Conservation (phyloP, 2,888 invertebrate genomes). For the Coenonympha glycerion region DNA sequence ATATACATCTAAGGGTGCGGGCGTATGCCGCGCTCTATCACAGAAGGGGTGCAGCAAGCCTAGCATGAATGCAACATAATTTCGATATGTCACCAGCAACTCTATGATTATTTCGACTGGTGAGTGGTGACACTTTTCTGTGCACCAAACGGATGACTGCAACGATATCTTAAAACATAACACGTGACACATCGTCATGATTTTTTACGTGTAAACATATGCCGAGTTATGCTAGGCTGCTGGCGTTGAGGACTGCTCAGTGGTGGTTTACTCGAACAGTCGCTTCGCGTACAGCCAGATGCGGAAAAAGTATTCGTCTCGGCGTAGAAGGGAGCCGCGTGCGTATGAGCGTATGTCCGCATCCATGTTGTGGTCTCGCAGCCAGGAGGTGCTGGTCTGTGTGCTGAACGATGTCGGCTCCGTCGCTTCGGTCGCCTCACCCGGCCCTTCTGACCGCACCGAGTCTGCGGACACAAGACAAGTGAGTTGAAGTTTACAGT, state of each 20-base stretch:
- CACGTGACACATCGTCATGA: too few relatives aligned
- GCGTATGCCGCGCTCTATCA: constrained; percentile 7
- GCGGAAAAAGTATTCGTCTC: constrained; percentile 97
- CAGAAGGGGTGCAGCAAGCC: constrained; percentile 3
- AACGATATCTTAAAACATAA: too few relatives aligned
- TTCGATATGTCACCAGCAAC: too few relatives aligned
- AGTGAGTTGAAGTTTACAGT: background rate
- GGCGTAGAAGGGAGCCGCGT: constrained; percentile 86
- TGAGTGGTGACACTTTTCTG: too few relatives aligned
- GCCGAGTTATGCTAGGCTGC: constrained; percentile 32
- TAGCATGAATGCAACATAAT: background rate
- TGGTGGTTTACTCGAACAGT: constrained; percentile 81
- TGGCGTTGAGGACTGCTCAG: constrained; percentile 2
- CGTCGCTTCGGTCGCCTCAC: constrained; percentile 79
- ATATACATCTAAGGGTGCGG: constrained; percentile 2
- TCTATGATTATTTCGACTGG: too few relatives aligned
- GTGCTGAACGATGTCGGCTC: constrained; percentile 91
- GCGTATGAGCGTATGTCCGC: constrained; percentile 94
- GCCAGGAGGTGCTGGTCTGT: constrained; percentile 96
- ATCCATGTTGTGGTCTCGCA: constrained; percentile 94
- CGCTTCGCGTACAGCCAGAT: constrained; percentile 92
- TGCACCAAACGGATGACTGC: too few relatives aligned
- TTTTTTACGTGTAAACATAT: background rate
- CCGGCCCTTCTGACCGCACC: constrained; percentile 61
- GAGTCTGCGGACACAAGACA: constrained; percentile 42